Evolutionary conservation across 1,140 invertebrate genomes (phyloP), one percentile per base, ranked within the genome.

Genomic region (Periplaneta americana): DNA sequence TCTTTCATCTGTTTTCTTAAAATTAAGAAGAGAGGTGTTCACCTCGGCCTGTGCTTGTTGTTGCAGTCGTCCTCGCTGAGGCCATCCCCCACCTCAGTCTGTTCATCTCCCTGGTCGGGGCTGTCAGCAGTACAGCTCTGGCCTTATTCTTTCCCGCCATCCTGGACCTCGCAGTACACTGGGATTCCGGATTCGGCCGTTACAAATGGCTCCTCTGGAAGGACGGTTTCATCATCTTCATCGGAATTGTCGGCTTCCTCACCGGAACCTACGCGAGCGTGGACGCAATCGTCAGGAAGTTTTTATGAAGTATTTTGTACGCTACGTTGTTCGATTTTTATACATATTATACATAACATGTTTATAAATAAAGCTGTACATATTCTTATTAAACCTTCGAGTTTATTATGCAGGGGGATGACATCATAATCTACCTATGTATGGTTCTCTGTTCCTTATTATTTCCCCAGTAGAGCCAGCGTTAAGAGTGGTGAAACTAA

Each of bases 41-140:
- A 15, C 32, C 15, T 18, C 75, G 2, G 18, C 15, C n/a, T 10
- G 6, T 36, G 18, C 17, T 10, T 28, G n/a, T 34, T 48, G 36
- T 57, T 91, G 11, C 89, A 96, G 96, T 97, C 90, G 87, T 92
- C 5, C 88, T 98, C 74, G 97, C 97, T 0, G 92, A 94, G 82
- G 89, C 92, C 0, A 94, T 98, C 81, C 96, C 97, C 1, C 89
- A 96, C 84, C 88, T 99, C 78, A 94, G 95, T 74, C 88, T 96
- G 2, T 94, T 98, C 87, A 98, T 99, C 83, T 97, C 97, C 0
- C 89, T 98, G 74, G 94, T 98, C 74, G 97, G 97, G 3, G 96
- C 97, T 0, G 90, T 98, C 9, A 95, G 95, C 86, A 96, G 95
- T 83, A 96, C 96, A 34, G 93, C 95, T 0, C 88, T 98, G 75